These are phyloP conservation scores for Drosophila novamexicana DNA, from an alignment of 1,140 invertebrate species.

Conservation along the genomic window DNA sequence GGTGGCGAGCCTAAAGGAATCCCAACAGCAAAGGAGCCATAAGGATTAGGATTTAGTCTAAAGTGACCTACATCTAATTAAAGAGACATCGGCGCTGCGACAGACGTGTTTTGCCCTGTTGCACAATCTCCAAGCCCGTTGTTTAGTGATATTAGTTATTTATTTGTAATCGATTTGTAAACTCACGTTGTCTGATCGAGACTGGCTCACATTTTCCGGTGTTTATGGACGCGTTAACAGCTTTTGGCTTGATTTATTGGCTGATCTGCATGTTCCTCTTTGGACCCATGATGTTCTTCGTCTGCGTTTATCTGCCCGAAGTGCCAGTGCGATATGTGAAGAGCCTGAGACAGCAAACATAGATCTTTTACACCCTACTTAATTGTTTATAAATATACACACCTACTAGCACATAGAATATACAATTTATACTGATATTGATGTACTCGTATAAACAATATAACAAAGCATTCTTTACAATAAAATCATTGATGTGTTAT, in stretches of 20 bases:
- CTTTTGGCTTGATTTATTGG: constrained; percentile 71
- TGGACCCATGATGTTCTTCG: constrained; percentile 74
- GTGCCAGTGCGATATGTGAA: constrained; percentile 76
- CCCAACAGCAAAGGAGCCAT: constrained; percentile 32
- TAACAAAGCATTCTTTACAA: constrained; percentile 29
- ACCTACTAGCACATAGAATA: constrained; percentile 47
- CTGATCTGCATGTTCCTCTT: constrained; percentile 72
- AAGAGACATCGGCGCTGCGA: constrained; percentile 45
- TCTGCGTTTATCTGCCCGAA: constrained; percentile 78
- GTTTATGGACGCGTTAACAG: constrained; percentile 70
- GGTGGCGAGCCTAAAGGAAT: constrained; percentile 69
- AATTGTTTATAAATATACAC: constrained; percentile 28
- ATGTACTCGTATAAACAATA: constrained; percentile 50
- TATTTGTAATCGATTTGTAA: constrained; percentile 51
- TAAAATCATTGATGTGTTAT: constrained; percentile 36
- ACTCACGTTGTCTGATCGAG: constrained; percentile 53
- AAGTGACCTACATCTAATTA: constrained; percentile 49
- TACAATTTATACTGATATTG: constrained; percentile 43
- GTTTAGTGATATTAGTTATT: constrained; percentile 82
- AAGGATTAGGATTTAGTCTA: constrained; percentile 37
- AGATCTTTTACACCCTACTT: constrained; percentile 28
- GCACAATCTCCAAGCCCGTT: constrained; percentile 65
- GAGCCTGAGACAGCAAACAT: constrained; percentile 64
- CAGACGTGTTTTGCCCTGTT: constrained; percentile 42
- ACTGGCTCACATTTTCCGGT: constrained; percentile 8